Base-by-base conservation (phyloP, 2,113 vertebrate species). In the Lasiurus cinereus region DNA sequence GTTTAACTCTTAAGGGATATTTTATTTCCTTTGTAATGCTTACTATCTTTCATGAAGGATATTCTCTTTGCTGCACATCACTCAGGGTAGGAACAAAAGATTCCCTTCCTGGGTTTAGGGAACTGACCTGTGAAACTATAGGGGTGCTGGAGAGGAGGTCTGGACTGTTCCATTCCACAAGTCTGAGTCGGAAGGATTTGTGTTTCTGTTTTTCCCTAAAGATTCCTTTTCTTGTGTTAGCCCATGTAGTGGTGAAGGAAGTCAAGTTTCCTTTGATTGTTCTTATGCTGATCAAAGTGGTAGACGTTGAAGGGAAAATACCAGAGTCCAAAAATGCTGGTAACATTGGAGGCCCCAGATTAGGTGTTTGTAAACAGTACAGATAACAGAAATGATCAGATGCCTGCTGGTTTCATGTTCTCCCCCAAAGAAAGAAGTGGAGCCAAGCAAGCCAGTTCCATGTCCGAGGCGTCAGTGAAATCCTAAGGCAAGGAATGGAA, bases 191-290 rank as follows among this genome's bases (percentile, higher is more conserved):
- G 67, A 87, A 66, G 77, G 50, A 80, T 66, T 91, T 59, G 33
- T 7, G 24, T 89, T 93, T 96, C 74, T 96, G 86, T 90, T 90
- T 83, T 83, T 46, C 52, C 95, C 64, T 67, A 70, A 89, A 94
- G 93, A 86, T 64, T 80, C 36, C 76, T 80, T 95, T 97, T 73
- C 88, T 88, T 96, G 93, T 83, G 84, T 82, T 82, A 89, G 92
- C 64, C 46, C 43, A 2, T 16, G 52, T 91, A 72, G 83, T 80
- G 36, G 31, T 91, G 90, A 90, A 97, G 97, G 96, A 97, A 97
- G 93, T 95, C 93, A 92, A n/a, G 85, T 90, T 97, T 97, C 97
- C 97, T 97, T 69, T 88, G 83, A 97, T 97, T 97, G 97, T 97
- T 97, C 83, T 97, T 62, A 83, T 79, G 19, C 56, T 66, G 90